These are phyloP conservation scores for Leptodactylus fallax DNA, from an alignment of 2,797 vertebrate genomes.

Conservation along the genomic window DNA sequence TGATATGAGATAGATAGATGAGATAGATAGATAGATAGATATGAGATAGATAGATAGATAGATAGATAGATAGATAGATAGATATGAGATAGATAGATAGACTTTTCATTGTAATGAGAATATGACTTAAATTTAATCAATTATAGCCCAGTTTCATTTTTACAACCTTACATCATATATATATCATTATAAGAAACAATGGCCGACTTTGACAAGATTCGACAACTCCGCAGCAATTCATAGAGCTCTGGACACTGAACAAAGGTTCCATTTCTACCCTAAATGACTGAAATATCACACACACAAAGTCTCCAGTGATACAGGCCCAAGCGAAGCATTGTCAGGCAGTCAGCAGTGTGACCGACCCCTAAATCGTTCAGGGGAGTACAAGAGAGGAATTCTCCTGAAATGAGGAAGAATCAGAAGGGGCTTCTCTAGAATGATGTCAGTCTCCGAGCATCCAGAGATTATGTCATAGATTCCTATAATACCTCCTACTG, in stretches of 20 bases:
- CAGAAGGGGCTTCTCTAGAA: neutral
- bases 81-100: too few species aligned
- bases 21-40: too few species aligned
- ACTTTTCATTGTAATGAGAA: neutral
- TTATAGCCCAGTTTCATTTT: neutral
- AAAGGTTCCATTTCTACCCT: slow-evolving; percentile 22
- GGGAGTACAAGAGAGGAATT: slow-evolving; percentile 27
- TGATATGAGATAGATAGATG: neutral
- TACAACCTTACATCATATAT: neutral
- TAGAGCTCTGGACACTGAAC: neutral
- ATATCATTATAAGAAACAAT: slow-evolving; percentile 14
- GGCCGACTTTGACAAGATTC: neutral
- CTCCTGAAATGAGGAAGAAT: neutral
- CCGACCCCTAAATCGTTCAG: slow-evolving; percentile 6
- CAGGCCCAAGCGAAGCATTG: neutral
- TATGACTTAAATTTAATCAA: neutral
- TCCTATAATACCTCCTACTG: neutral
- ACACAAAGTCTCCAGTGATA: slow-evolving; percentile 34
- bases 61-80: neutral
- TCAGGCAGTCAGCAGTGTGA: slow-evolving; percentile 26
- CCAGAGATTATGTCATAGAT: neutral
- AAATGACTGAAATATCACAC: slow-evolving; percentile 12
- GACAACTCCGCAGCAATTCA: neutral
- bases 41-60: neutral
- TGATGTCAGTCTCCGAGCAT: neutral